These are phyloP conservation scores for Strix uralensis DNA, from an alignment of 2,113 vertebrate genomes.

Conservation along the genomic window DNA sequence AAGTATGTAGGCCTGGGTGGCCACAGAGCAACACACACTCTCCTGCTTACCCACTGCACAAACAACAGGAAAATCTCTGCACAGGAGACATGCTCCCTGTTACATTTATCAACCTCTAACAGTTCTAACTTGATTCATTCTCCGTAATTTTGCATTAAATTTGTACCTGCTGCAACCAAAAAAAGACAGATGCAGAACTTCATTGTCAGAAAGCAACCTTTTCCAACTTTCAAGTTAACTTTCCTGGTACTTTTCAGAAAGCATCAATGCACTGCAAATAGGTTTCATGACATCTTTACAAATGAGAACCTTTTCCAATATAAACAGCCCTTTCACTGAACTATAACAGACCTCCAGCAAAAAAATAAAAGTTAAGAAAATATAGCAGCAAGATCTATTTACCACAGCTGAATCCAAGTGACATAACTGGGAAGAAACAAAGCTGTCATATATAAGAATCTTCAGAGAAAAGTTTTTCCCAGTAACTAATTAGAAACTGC, in stretches of 20 bases:
- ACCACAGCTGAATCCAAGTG: neutral
- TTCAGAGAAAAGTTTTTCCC: neutral
- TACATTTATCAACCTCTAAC: neutral
- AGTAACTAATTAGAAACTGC: neutral
- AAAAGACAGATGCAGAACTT: neutral
- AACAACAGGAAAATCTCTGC: neutral
- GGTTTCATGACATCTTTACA: neutral
- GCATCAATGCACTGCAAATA: neutral
- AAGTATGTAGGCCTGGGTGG: rapidly evolving
- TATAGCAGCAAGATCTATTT: neutral
- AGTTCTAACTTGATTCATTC: neutral
- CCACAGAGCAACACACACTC: neutral
- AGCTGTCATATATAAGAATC: neutral
- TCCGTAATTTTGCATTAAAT: neutral
- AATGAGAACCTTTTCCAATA: neutral
- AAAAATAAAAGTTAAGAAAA: neutral
- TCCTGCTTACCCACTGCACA: neutral
- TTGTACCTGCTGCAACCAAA: neutral
- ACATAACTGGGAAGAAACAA: neutral
- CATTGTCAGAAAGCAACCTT: neutral
- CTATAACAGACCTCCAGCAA: neutral
- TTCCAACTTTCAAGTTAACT: rapidly evolving
- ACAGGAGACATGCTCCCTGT: neutral
- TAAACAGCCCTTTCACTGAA: neutral
- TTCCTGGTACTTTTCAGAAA: neutral